Evolutionary conservation across 2,113 vertebrate genomes (phyloP), one percentile per base, ranked within the genome.

Genomic region (Isichthys henryi): DNA sequence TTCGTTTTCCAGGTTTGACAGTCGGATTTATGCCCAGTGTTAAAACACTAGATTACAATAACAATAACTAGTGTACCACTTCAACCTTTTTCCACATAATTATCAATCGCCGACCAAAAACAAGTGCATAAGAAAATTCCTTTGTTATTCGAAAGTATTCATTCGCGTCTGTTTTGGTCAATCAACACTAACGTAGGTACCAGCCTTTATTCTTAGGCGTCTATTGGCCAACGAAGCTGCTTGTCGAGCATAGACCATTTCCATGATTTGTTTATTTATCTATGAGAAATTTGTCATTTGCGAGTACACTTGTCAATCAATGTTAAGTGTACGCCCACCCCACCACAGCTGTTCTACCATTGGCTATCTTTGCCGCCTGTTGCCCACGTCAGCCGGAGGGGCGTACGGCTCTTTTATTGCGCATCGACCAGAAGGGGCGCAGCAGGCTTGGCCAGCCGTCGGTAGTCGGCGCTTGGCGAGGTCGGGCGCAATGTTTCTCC

Each of bases 401-500:
- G n/a, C 49, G 48, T n/a, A 5, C 5, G 82, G 21, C 23, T 21
- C 10, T 21, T 53, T 86, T 86, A 31, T 52, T 85, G 45, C 31
- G 45, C 23, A 19, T 45, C 49, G 23, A 13, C 48, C 49, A 1
- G 48, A 15, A 35, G 48, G n/a, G 74, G 46, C 45, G 70, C 15
- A 80, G 66, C 31, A 43, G 74, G 35, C 74, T 80, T 82, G n/a
- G n/a, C 48, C 85, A 19, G 85, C 27, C 48, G 50, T 84, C 85
- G 49, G 49, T 1, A 15, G 85, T 86, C 46, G n/a, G 19, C 49
- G 48, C 49, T 86, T 15, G n/a, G 85, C 49, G 48, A 17, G 45
- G 66, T 80, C 13, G 88, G 17, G n/a, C 21, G 49, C 31, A 39
- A 89, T 89, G 88, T 89, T 89, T 31, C 88, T 89, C 19, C 88